Evolutionary conservation across 2,888 invertebrate species (phyloP), one percentile per base, ranked within the genome.

Genomic region (Hipparchia semele): DNA sequence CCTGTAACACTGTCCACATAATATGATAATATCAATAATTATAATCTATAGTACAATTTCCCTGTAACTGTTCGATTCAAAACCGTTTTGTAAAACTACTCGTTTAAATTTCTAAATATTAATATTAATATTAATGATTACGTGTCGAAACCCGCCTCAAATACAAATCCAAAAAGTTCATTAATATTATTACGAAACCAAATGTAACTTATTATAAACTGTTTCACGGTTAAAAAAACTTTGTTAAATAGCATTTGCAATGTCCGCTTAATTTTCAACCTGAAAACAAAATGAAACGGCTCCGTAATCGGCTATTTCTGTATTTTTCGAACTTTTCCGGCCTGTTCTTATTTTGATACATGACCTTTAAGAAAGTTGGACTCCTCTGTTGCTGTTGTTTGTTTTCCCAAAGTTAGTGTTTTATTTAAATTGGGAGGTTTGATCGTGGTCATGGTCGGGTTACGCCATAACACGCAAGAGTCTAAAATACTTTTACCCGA

Each of bases 191-290:
- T 60, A 60, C 33, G 53, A 6, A 33, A 65, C 12, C 12, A 65
- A 65, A 65, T 65, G 53, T 65, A 33, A 65, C 65, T 13, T 23
- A 2, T 65, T 53, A 13, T 13, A 49, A 65, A 65, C 33, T 12
- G 65, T 53, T 65, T 12, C 33, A 12, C 10, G 10, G 5, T 60
- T 10, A 12, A 39, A 53, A 51, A 6, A 65, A 53, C 65, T 33
- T 65, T 65, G 65, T 12, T 13, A 33, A 53, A 33, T 64, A 49
- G 49, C 13, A 33, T 53, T 65, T 23, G 51, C 51, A 23, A 65
- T 65, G 23, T 51, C 49, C 23, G 33, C 51, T 23, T 65, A 53
- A 65, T 65, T 65, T 51, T 10, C n/a, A 53, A 33, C 53, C 5
- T 53, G 10, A 33, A 53, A 65, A 53, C 51, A 65, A 51, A 23